Percentiles rank a stretch among this genome's conserved stretches.
Conservation (phyloP, 2,888 invertebrate genomes). For the Polydrusus tereticollis region DNA sequence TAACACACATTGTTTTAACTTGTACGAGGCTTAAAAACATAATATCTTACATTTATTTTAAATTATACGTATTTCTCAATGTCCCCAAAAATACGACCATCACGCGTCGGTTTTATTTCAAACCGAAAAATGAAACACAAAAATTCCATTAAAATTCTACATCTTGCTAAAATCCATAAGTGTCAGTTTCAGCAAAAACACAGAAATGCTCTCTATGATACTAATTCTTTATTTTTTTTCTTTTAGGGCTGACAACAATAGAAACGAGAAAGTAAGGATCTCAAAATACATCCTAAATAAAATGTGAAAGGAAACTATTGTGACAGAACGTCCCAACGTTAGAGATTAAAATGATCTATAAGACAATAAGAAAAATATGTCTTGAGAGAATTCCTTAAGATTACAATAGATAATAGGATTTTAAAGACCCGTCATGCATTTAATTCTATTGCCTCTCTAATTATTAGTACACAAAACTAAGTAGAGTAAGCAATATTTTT, state of each 20-base stretch:
- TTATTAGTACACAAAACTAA: no score
- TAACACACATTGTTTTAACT: no score
- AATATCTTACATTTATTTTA: no score
- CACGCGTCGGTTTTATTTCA: neutral
- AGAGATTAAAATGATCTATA: slow-evolving; percentile 28
- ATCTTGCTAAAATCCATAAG: slow-evolving; percentile 7
- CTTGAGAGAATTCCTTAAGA: neutral
- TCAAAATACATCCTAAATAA: neutral
- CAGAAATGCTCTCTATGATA: slow-evolving; percentile 7
- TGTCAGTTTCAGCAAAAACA: slow-evolving; percentile 2
- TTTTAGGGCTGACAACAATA: slow-evolving; percentile 8
- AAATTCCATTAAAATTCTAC: slow-evolving; percentile 8
- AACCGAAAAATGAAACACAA: neutral
- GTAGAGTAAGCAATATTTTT: no score
- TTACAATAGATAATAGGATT: neutral
- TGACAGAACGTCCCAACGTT: slow-evolving; percentile 16
- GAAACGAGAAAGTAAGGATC: neutral
- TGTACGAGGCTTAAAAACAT: no score
- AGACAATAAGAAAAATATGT: neutral
- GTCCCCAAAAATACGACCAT: neutral
- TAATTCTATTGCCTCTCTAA: no score
- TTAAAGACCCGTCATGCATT: no score
- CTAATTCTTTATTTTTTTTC: slow-evolving; percentile 17
- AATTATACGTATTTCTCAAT: neutral
- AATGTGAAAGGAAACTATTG: slow-evolving; percentile 22